Evolutionary conservation across 2,888 invertebrate species (phyloP).

Genomic region (Dinocampus coccinellae): DNA sequence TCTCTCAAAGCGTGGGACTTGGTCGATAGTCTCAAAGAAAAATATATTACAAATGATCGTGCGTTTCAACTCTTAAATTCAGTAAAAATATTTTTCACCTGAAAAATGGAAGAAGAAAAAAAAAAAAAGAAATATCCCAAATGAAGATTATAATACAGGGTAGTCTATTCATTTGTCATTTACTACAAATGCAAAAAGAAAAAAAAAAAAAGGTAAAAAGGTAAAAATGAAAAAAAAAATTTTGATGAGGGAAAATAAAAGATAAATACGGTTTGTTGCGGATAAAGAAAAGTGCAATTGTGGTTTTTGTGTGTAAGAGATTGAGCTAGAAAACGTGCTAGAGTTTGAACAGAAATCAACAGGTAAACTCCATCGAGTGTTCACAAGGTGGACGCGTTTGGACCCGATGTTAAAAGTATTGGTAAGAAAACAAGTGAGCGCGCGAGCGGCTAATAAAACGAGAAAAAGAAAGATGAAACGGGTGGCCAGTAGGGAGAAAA

Average conservation of each 20-base stretch:
- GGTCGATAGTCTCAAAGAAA: not conserved
- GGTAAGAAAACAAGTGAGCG: no score
- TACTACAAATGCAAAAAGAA: not conserved
- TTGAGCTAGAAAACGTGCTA: slow-evolving; percentile 19
- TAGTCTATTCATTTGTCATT: slow-evolving; percentile 5
- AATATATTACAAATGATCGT: not conserved
- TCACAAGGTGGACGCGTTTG: slow-evolving; percentile 10
- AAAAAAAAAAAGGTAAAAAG: slow-evolving; percentile 18
- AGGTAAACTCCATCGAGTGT: slow-evolving; percentile 9
- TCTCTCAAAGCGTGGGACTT: slow-evolving; percentile 17
- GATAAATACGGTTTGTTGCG: slow-evolving; percentile 25
- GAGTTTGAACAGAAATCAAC: not conserved
- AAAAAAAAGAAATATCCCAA: no score
- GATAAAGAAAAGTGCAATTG: slow-evolving; percentile 29
- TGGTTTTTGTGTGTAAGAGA: not conserved
- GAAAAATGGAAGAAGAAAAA: slow-evolving; percentile 28
- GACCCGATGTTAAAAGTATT: not conserved
- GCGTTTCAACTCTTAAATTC: not conserved
- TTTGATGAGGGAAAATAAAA: no score
- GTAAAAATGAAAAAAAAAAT: no score
- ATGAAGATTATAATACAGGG: slow-evolving; percentile 19
- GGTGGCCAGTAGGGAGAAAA: no score
- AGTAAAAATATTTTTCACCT: not conserved
- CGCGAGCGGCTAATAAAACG: no score
- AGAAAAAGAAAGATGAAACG: no score